Evolutionary conservation across 2,113 vertebrate species (phyloP).

Genomic region (Syrrhaptes paradoxus): DNA sequence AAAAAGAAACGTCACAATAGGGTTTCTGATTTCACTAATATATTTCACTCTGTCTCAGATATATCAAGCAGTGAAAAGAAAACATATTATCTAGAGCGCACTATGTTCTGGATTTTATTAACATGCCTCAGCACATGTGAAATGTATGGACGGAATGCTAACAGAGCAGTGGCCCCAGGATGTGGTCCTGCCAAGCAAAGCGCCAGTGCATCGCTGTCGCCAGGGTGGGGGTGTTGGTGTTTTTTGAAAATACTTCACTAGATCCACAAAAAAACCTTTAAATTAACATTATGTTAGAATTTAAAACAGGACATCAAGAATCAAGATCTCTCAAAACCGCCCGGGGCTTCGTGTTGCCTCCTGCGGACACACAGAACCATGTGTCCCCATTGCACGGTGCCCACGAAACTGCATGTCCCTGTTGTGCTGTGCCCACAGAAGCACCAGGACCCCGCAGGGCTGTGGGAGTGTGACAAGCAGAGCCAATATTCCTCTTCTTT

Average conservation of each 20-base stretch:
- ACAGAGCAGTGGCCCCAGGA: fast-evolving
- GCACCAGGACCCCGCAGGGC: too few relatives aligned
- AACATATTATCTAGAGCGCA: neutral
- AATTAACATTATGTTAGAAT: fast-evolving
- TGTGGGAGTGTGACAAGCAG: too few relatives aligned
- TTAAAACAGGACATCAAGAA: neutral
- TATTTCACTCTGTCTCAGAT: fast-evolving
- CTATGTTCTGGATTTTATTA: neutral
- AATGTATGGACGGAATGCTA: too few relatives aligned
- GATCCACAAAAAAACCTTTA: neutral
- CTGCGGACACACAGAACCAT: too few relatives aligned
- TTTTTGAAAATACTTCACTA: neutral
- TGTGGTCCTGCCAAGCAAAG: too few relatives aligned
- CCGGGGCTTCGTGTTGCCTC: too few relatives aligned
- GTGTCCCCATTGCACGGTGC: too few relatives aligned
- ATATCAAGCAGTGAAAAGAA: neutral
- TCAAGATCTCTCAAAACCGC: neutral
- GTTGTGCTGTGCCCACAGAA: too few relatives aligned
- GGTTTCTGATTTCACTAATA: neutral
- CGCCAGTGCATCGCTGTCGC: fast-evolving
- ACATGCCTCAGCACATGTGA: neutral
- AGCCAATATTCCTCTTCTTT: too few relatives aligned
- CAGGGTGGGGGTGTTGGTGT: fast-evolving
- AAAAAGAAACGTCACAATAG: neutral
- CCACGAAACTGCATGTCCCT: too few relatives aligned